A percentile compares a stretch with the other conserved stretches of the same genome.
Evolutionary conservation across 1,140 invertebrate species (phyloP).

Genomic region (Scaptomyza hsui): DNA sequence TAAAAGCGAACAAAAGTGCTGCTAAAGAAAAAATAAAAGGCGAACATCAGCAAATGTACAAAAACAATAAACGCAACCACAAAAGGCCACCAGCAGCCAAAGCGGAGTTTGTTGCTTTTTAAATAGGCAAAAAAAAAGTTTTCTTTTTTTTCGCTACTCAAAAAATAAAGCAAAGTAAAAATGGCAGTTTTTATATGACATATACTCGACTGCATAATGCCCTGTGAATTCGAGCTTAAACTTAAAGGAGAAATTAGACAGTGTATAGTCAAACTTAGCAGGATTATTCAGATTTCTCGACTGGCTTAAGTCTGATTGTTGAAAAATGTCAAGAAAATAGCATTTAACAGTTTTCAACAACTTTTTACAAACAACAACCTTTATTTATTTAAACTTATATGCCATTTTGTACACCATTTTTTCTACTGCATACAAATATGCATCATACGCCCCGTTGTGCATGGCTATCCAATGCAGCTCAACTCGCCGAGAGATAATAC

Average conservation of each 20-base stretch:
- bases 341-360: too few relatives aligned
- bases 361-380: too few relatives aligned
- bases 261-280: too few relatives aligned
- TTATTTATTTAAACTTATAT: neutral
- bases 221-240: neutral
- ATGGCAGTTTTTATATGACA: neutral
- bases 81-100: slow-evolving; percentile 68
- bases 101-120: slow-evolving; percentile 63
- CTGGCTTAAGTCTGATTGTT: too few relatives aligned
- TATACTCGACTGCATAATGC: slow-evolving; percentile 3
- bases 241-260: too few relatives aligned
- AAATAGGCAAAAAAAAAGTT: slow-evolving; percentile 58
- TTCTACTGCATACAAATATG: slow-evolving; percentile 43
- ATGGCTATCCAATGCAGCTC: slow-evolving; percentile 19
- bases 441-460: slow-evolving; percentile 60
- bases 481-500: slow-evolving; percentile 70
- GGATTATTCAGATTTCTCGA: too few relatives aligned
- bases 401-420: neutral
- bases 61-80: slow-evolving; percentile 72
- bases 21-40: slow-evolving; percentile 76
- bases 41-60: slow-evolving; percentile 37
- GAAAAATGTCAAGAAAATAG: too few relatives aligned
- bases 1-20: slow-evolving; percentile 74
- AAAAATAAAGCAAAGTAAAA: slow-evolving; percentile 23
- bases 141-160: slow-evolving; percentile 19